Evolutionary conservation across 1,140 invertebrate species (phyloP), one percentile per base, ranked within the genome.

Genomic region (Pseudobourletiella spinata): DNA sequence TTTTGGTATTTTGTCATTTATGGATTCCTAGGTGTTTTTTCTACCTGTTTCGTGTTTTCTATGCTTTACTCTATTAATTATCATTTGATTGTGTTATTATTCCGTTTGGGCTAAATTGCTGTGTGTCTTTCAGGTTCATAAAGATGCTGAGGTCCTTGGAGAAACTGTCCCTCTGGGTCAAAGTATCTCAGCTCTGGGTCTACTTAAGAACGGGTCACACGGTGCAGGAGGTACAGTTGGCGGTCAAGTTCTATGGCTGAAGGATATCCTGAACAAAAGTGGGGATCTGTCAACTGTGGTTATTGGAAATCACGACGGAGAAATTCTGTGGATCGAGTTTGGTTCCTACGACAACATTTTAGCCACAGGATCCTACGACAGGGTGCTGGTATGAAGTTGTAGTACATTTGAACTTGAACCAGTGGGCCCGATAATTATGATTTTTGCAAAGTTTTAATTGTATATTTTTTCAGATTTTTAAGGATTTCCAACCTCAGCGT

Each of bases 111-210:
- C n/a, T n/a, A n/a, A n/a, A n/a, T n/a, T n/a, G n/a, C n/a, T n/a
- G n/a, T n/a, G n/a, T 57, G 15, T 4, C 16, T 61, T 55, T 55
- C 28, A 66, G 64, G 43, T 66, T 20, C 63, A 63, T 43, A n/a
- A 35, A 48, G 61, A 66, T 61, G 57, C 28, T 32, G 60, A 54
- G 24, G 15, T 52, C 28, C 24, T 66, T 20, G 42, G 35, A n/a
- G 65, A 63, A 51, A 57, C 56, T 35, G 20, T 1, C 16, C 22
- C 29, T 18, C 44, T 63, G 8, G 42, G 44, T n/a, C 32, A 22
- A 46, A 44, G 56, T 16, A 48, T 66, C 20, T 50, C 57, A 15
- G 56, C 32, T 8, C 44, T 63, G 15, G 30, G 46, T 28, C 25
- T 66, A 18, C 63, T 57, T 48, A 20, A 57, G 6, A 48, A 30